Evolutionary conservation across 2,888 invertebrate genomes (phyloP).

Genomic region (Lissonota sp.): DNA sequence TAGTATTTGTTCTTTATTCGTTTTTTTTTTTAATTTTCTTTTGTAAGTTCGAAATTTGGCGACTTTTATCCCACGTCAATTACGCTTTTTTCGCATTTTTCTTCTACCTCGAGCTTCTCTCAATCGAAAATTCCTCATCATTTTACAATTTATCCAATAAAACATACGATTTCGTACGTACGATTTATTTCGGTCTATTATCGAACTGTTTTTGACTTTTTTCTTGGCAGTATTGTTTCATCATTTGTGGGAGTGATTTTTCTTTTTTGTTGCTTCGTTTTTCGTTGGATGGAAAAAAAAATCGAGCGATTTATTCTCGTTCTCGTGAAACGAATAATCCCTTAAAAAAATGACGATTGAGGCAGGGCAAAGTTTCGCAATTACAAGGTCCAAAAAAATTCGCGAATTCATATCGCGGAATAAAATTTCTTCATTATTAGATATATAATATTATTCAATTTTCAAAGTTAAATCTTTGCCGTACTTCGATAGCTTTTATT

Average conservation of each 20-base stretch:
- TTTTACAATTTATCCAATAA: slow-evolving; percentile 1
- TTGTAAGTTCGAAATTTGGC: slow-evolving; percentile 19
- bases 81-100: slow-evolving; percentile 39
- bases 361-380: slow-evolving; percentile 53
- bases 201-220: slow-evolving; percentile 26
- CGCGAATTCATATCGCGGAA: slow-evolving; percentile 39
- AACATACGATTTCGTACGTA: slow-evolving; percentile 1
- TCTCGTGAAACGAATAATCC: slow-evolving; percentile 8
- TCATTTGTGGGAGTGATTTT: slow-evolving; percentile 19
- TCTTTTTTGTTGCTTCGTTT: slow-evolving; percentile 63
- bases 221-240: slow-evolving; percentile 34
- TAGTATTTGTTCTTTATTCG: slow-evolving; percentile 62
- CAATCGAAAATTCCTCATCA: not conserved
- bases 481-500: slow-evolving; percentile 40
- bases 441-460: slow-evolving; percentile 11
- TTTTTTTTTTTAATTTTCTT: slow-evolving; percentile 41
- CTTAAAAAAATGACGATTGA: slow-evolving; percentile 8
- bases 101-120: slow-evolving; percentile 17
- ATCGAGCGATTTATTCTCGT: slow-evolving; percentile 7
- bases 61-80: not conserved
- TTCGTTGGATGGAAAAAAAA: slow-evolving; percentile 10
- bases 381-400: slow-evolving; percentile 30
- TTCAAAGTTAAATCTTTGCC: slow-evolving; percentile 47
- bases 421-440: slow-evolving; percentile 12
- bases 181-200: slow-evolving; percentile 24